Evolutionary conservation across 2,888 invertebrate species (phyloP), one percentile per base, ranked within the genome.

Genomic region (Ctenicera cuprea): DNA sequence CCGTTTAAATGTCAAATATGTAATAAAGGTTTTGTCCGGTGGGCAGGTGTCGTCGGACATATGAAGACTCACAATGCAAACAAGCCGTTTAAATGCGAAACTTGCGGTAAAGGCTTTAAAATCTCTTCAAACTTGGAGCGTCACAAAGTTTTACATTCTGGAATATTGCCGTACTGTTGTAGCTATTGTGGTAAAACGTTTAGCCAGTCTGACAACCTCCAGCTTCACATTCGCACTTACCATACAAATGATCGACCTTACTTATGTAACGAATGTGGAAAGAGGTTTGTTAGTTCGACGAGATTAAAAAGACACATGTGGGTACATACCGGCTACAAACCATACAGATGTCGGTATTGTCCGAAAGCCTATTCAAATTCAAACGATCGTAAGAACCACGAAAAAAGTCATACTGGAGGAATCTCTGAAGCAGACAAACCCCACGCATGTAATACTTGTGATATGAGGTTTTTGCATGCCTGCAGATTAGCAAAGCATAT

Each of bases 401-500:
- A 83, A 69, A 80, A 81, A 57, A 78, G 75, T 18, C 85, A 83
- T 63, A 75, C 71, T 20, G 78, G 76, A 18, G 81, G 80, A 18
- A 74, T 73, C 8, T 76, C 75, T 18, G 80, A 83, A 12, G 79
- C 80, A 1, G 81, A 83, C 30, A 85, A 84, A 71, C 83, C 84
- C 1, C 83, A 84, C 67, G 81, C 78, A 4, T 86, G 86, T 76
- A 75, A 77, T 41, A 68, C 79, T 18, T 86, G 86, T 73, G 79
- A 83, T 50, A 82, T 83, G 82, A 77, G 82, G 65, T 86, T 86
- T 68, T 83, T 82, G 65, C 84, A 85, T 75, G 83, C 82, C 0
- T 89, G 89, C 71, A 87, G 88, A 57, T 86, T 89, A 63, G 78
- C 87, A 0, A 89, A 87, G 79, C 90, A 90, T 81, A 80, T 89